Conservation (phyloP, 2,797 vertebrate species). For the Oreonectes daqikongensis region DNA sequence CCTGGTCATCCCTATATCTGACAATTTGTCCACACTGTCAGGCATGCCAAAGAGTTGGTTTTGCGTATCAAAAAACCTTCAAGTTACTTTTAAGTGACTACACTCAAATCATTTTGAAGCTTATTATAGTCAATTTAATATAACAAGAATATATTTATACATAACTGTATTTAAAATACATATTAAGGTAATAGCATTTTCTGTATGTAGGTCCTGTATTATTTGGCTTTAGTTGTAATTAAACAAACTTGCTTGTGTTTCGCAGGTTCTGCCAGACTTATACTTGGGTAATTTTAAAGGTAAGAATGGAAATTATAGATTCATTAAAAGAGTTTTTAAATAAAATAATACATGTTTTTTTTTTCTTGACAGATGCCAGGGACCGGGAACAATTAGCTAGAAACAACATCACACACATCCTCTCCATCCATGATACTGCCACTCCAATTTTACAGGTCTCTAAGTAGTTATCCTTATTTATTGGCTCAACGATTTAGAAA, state of each 20-base stretch:
- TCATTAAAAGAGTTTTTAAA: neutral
- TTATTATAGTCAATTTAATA: no score
- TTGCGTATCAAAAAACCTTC: neutral
- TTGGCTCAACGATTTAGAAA: neutral
- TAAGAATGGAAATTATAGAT: conserved; percentile 61
- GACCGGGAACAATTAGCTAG: conserved; percentile 86
- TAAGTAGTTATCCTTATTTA: neutral
- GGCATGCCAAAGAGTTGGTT: neutral
- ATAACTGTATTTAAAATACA: neutral
- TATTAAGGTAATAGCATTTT: neutral
- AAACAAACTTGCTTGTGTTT: conserved; percentile 4
- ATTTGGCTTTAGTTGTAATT: neutral
- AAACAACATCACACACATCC: conserved; percentile 94
- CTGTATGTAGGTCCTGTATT: neutral
- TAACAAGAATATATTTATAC: neutral
- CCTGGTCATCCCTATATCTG: neutral
- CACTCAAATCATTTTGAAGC: neutral
- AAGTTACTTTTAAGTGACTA: neutral
- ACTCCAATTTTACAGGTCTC: conserved; percentile 90
- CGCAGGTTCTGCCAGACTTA: conserved; percentile 89
- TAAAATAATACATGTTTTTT: neutral
- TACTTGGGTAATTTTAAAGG: conserved; percentile 97
- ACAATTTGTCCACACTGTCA: neutral
- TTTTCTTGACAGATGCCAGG: conserved; percentile 84
- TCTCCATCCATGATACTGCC: conserved; percentile 89